phyloP scores from a whole-genome alignment of 2,113 vertebrate genomes.

The Calidris pugnax region DNA sequence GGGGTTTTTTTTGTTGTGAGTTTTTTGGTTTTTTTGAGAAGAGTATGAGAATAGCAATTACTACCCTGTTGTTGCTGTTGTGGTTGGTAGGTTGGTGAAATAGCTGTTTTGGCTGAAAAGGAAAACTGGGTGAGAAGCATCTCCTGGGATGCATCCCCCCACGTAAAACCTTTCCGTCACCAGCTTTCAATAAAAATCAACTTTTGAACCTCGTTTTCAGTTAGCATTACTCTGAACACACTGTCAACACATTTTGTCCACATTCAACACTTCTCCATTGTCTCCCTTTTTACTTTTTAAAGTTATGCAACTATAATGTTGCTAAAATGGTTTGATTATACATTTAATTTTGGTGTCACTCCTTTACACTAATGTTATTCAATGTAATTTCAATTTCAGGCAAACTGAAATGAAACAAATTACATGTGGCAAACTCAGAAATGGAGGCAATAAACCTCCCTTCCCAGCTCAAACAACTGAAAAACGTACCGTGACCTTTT shows the following conservation, averaged over 20 bases:
- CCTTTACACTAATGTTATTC: neutral
- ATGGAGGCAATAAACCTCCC: neutral
- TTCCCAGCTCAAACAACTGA: neutral
- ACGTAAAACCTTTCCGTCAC: neutral
- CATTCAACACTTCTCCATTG: neutral
- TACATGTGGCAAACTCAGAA: neutral
- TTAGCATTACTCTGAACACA: neutral
- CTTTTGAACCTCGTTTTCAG: neutral
- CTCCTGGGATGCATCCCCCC: neutral
- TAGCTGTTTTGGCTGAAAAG: neutral
- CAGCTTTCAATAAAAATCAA: neutral
- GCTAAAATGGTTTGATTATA: neutral
- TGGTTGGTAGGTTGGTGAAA: neutral
- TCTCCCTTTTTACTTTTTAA: neutral
- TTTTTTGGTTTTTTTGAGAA: neutral
- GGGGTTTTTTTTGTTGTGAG: neutral
- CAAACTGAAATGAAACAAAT: neutral
- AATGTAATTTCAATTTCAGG: neutral
- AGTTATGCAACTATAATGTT: neutral
- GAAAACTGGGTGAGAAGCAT: neutral
- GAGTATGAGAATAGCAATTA: neutral
- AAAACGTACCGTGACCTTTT: neutral
- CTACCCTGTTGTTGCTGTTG: neutral
- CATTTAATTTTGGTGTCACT: neutral
- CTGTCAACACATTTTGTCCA: neutral